Evolutionary conservation across 1,140 invertebrate species (phyloP).

Genomic region (Cryptotermes secundus): DNA sequence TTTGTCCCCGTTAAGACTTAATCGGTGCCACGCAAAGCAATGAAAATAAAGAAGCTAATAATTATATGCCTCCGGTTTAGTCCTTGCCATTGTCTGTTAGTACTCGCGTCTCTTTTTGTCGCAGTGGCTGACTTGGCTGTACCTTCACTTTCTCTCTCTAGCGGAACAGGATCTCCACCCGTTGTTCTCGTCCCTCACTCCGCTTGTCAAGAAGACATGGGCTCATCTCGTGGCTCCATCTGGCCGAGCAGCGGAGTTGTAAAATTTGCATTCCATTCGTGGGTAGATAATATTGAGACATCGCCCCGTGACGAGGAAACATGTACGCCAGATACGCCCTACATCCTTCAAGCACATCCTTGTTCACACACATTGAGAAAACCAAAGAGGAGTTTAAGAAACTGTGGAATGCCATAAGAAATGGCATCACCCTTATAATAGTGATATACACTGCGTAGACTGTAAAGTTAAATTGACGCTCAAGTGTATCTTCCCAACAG

Average conservation of each 20-base stretch:
- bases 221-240: background rate
- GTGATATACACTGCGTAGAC: too few species aligned
- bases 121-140: background rate
- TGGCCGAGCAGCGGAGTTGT: background rate
- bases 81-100: background rate
- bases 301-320: background rate
- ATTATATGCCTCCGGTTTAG: too few species aligned
- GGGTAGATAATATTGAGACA: background rate
- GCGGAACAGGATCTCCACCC: background rate
- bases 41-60: too few species aligned
- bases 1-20: too few species aligned
- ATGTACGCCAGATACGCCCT: background rate
- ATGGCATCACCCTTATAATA: background rate
- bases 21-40: too few species aligned
- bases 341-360: background rate
- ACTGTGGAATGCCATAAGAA: background rate
- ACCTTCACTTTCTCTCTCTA: background rate
- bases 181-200: background rate
- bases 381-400: background rate
- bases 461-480: too few species aligned
- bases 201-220: background rate
- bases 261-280: conserved; percentile 8
- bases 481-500: too few species aligned
- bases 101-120: background rate
- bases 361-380: background rate